A percentile compares a stretch with the other conserved stretches of the same genome.
phyloP scores from a whole-genome alignment of 2,797 vertebrate genomes.

The Danio choprae region DNA sequence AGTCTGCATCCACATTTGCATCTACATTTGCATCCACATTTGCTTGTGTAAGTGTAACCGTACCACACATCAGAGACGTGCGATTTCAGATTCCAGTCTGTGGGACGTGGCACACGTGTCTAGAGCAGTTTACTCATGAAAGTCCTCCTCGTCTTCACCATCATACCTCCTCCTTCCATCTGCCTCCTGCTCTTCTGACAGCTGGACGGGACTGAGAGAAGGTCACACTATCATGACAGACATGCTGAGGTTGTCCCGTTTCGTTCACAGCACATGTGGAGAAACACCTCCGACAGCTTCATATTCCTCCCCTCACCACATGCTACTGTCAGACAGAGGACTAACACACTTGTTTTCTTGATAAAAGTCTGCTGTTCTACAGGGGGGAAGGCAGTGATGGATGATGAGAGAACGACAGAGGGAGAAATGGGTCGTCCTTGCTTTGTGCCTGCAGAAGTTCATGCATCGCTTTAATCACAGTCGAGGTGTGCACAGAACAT shows the following conservation, averaged over 20 bases:
- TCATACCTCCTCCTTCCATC: conserved; percentile 57
- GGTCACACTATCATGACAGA: conserved; percentile 44
- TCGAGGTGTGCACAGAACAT: conserved; percentile 24
- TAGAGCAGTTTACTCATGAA: conserved; percentile 42
- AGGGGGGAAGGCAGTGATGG: conserved; percentile 1
- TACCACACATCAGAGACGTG: neutral
- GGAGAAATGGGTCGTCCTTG: neutral
- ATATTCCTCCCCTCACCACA: conserved; percentile 13
- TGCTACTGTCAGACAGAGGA: conserved; percentile 23
- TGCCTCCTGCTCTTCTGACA: conserved; percentile 53
- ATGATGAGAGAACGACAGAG: conserved; percentile 8
- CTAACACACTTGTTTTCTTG: conserved; percentile 39
- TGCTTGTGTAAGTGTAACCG: neutral
- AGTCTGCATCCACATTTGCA: no score
- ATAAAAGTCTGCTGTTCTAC: conserved; percentile 26
- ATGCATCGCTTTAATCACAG: conserved; percentile 40
- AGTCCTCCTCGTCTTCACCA: conserved; percentile 51
- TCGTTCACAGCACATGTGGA: conserved; percentile 34
- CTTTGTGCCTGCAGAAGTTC: conserved; percentile 12
- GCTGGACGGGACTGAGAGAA: conserved; percentile 33
- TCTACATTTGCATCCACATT: neutral
- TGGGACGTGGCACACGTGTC: conserved; percentile 15
- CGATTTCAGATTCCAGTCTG: neutral
- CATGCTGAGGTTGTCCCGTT: conserved; percentile 45
- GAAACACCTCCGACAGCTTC: conserved; percentile 18